Evolutionary conservation across 2,113 vertebrate genomes (phyloP).

Genomic region (Felis catus): F.catus_Fca126_mat1.0 CM031414.1:76153001-76153500

Average conservation of each 20-base stretch:
- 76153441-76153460: neutral
- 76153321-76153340: neutral
- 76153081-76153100: neutral
- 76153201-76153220: neutral
- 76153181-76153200: constrained; percentile 28
- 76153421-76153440: neutral
- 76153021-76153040: neutral
- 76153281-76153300: neutral
- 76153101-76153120: neutral
- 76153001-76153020: neutral
- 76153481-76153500: neutral
- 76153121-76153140: neutral
- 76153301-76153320: neutral
- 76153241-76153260: neutral
- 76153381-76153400: neutral
- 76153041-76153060: neutral
- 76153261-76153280: neutral
- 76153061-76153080: neutral
- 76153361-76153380: neutral
- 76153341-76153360: neutral
- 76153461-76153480: neutral
- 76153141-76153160: neutral
- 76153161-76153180: neutral
- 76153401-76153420: neutral
- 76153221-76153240: neutral